A percentile compares a stretch with the other conserved stretches of the same genome.
phyloP scores from a whole-genome alignment of 1,140 invertebrate genomes.

The Drosophila hydei region DNA sequence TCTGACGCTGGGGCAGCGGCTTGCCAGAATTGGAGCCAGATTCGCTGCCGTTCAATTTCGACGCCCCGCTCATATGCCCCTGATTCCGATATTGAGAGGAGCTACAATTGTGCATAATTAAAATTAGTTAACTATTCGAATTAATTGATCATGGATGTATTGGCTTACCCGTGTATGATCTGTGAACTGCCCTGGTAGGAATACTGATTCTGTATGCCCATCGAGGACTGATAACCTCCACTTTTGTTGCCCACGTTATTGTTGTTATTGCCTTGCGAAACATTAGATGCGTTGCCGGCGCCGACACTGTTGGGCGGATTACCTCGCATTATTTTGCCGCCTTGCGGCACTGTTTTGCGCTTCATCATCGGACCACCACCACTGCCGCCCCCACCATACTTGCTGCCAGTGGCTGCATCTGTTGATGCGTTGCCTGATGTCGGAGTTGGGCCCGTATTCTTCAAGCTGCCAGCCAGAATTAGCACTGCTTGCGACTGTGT shows the following conservation, averaged over 20 bases:
- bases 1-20: conserved; percentile 68
- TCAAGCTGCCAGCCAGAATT: conserved; percentile 65
- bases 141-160: too few species aligned
- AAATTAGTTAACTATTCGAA: neutral
- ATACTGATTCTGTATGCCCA: conserved; percentile 75
- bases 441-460: conserved; percentile 53
- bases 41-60: conserved; percentile 81
- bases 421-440: conserved; percentile 45
- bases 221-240: conserved; percentile 67
- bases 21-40: conserved; percentile 59
- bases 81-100: conserved; percentile 61
- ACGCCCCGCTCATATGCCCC: conserved; percentile 63
- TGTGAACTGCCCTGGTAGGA: conserved; percentile 75
- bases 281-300: conserved; percentile 32
- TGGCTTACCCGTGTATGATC: conserved; percentile 72
- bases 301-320: conserved; percentile 63
- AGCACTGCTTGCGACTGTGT: conserved; percentile 64
- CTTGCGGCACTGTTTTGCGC: conserved; percentile 68
- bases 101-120: conserved; percentile 12
- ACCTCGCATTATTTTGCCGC: conserved; percentile 70
- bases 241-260: conserved; percentile 59
- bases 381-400: conserved; percentile 64
- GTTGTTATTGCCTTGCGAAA: conserved; percentile 57
- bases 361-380: conserved; percentile 72
- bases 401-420: conserved; percentile 55